Percentiles rank a stretch among this genome's conserved stretches.
phyloP scores from a whole-genome alignment of 2,888 invertebrate genomes.

The Oasisia sp. region DNA sequence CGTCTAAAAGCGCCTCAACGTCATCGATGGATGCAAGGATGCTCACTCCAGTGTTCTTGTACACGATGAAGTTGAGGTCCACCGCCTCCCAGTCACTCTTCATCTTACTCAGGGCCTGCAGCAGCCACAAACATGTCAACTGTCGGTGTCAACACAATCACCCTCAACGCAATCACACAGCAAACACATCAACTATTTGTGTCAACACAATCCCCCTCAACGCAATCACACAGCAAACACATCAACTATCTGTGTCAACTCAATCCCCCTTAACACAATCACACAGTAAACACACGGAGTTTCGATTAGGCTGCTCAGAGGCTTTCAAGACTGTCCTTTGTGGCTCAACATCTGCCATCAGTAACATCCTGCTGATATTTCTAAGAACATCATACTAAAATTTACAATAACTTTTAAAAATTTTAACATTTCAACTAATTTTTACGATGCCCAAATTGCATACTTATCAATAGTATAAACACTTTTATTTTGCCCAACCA shows the following conservation, averaged over 20 bases:
- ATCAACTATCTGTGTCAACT: not conserved
- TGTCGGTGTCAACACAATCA: not conserved
- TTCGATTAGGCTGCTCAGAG: too few relatives aligned
- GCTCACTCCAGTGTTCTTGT: conserved; percentile 60
- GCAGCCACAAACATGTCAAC: not conserved
- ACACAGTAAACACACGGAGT: not conserved
- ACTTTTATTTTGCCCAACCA: too few relatives aligned
- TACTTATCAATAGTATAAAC: too few relatives aligned
- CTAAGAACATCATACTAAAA: too few relatives aligned
- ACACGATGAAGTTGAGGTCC: conserved; percentile 59
- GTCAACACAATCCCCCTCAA: not conserved
- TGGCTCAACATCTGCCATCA: too few relatives aligned
- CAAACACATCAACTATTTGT: not conserved
- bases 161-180: not conserved
- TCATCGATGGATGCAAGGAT: conserved; percentile 63
- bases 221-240: not conserved
- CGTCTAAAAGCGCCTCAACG: conserved; percentile 63
- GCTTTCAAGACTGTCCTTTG: too few relatives aligned
- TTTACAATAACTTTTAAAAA: too few relatives aligned
- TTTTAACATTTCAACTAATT: too few relatives aligned
- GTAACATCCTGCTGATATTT: too few relatives aligned
- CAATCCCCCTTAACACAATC: not conserved
- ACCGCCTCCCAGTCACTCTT: conserved; percentile 61
- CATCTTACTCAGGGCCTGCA: conserved; percentile 64
- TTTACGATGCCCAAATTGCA: too few relatives aligned